Evolutionary conservation across 2,888 invertebrate species (phyloP), one percentile per base, ranked within the genome.

Genomic region (Piscicola geometra): DNA sequence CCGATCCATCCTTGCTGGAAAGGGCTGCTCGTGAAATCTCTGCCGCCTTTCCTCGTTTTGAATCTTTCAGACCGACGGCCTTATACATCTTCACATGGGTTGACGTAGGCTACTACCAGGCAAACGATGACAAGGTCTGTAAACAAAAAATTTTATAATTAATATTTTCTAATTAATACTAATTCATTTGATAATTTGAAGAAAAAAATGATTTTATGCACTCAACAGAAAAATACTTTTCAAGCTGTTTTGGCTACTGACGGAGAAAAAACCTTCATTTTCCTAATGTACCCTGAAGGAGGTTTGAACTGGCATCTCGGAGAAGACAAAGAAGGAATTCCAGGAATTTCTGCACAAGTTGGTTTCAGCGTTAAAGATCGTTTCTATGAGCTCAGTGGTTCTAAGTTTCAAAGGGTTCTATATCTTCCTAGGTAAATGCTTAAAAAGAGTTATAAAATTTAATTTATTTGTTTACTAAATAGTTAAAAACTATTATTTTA

Each of bases 251-350:
- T 92, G 5, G 90, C 90, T 28, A 90, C 90, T 66, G 90, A 93
- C 83, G 92, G 92, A 0, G 88, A 88, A 0, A 90, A 92, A 80
- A 91, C 92, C 1, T 98, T 91, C 83, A 92, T 91, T 0, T 90
- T 94, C 82, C 89, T 96, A 80, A 87, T 94, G 76, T 99, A 97
- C 85, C 92, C 93, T 0, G 90, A 91, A 81, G 89, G 90, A 77
- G 93, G 93, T 0, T 90, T 99, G 74, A 92, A 94, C 83, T 99
- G 98, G 98, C 79, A 93, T 74, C 91, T 92, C 84, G 91, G 91
- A 71, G 90, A 91, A 77, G 87, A 87, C 1, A 90, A 91, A 80
- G 89, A 89, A n/a, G 73, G 71, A 1, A 90, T 90, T 41, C 92
- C 92, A 0, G 95, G 96, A 83, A 93, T 94, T 0, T 90, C 93